Conservation (phyloP, 2,888 invertebrate species). For the Anthophora plumipes region DNA sequence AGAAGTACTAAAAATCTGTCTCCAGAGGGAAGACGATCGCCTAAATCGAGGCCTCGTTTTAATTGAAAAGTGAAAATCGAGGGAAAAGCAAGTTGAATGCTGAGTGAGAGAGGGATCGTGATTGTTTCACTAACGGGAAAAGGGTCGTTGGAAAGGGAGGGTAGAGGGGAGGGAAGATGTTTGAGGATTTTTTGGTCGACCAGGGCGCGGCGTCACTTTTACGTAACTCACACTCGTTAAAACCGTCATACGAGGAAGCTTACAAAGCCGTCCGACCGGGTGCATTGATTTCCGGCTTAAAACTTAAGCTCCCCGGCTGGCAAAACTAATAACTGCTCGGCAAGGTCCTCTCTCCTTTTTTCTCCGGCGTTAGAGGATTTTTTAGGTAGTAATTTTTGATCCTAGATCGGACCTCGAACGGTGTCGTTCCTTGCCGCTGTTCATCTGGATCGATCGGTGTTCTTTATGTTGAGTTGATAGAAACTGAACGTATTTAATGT, state of each 20-base stretch:
- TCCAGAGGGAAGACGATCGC: background rate
- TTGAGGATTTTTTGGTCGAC: constrained; percentile 63
- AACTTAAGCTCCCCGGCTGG: constrained; percentile 72
- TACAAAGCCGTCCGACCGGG: constrained; percentile 73
- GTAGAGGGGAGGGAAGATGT: constrained; percentile 43
- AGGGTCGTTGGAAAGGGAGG: background rate
- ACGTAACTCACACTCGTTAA: constrained; percentile 73
- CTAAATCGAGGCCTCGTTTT: constrained; percentile 18
- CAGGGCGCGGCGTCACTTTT: constrained; percentile 68
- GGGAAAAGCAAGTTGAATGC: constrained; percentile 17
- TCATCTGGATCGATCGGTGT: constrained; percentile 33
- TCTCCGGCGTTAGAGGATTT: constrained; percentile 70
- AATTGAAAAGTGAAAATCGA: constrained; percentile 56
- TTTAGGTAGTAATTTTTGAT: constrained; percentile 71
- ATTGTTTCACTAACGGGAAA: background rate
- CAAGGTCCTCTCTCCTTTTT: constrained; percentile 63
- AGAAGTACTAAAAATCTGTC: too few species aligned
- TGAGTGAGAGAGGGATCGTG: background rate
- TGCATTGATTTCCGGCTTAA: constrained; percentile 75
- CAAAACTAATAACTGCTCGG: constrained; percentile 75
- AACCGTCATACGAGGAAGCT: constrained; percentile 73
- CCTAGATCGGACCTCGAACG: constrained; percentile 50
- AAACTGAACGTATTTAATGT: constrained; percentile 33
- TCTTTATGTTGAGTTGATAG: constrained; percentile 5
- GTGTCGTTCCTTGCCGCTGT: constrained; percentile 42